Evolutionary conservation across 2,113 vertebrate genomes (phyloP), one percentile per base, ranked within the genome.

Genomic region (Plestiodon gilberti): DNA sequence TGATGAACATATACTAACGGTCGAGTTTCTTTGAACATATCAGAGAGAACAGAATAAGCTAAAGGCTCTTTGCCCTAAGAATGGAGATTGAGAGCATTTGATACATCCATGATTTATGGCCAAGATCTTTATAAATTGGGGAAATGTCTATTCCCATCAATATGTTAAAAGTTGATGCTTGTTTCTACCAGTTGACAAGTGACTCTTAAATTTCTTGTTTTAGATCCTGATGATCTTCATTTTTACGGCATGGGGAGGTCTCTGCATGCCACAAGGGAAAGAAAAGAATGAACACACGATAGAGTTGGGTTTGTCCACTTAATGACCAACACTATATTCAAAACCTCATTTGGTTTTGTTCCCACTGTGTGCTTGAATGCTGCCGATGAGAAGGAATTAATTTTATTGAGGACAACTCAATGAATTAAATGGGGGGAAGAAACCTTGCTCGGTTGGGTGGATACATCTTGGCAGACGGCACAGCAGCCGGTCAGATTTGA

Each of bases 251-350:
- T 30, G 11, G 43, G 61, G 84, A 80, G 75, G 71, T 78, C 78
- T 74, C 79, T 79, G 61, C 88, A 62, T 84, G 84, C 84, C 87
- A 87, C 87, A 67, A 18, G 88, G 78, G 89, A 88, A 82, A 28
- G 0, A 48, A 84, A 90, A 82, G 77, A 92, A 89, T 92, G 92
- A 93, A 95, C 94, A 94, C 93, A 94, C 94, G 96, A 96, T 93
- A 90, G 95, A 96, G 91, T 94, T 91, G 81, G 89, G 81, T 94
- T 94, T 93, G 92, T 93, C 35, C 87, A 90, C 93, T 94, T 97
- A 97, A 98, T 97, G 95, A 95, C 95, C 94, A 94, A 90, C 92
- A 95, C 94, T 98, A 94, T 95, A 98, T 98, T 98, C 98, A 98
- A 97, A 96, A 94, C 91, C 94, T 96, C 90, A 25, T 96, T 96